Base-by-base conservation (phyloP, 2,888 invertebrate genomes). In the Ichneumoninae sp. region DNA sequence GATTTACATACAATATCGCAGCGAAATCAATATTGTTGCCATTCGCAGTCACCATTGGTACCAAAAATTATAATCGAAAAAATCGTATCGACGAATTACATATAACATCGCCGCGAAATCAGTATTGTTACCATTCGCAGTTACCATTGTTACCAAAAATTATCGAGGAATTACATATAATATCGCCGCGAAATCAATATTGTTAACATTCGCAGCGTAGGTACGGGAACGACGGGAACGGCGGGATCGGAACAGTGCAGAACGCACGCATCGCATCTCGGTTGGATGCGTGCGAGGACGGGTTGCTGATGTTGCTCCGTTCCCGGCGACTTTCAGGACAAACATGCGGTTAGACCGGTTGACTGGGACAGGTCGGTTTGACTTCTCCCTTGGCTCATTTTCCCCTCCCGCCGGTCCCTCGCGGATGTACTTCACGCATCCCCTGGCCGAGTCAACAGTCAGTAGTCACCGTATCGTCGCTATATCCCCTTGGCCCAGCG, bases 261-360 rank as follows among this genome's bases (percentile, higher is more conserved):
- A 33, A 33, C 22, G 16, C n/a, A 7, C 30, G 30, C 10, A 44
- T 66, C 66, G n/a, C 26, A 52, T 52, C 52, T n/a, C 52, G n/a
- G 76, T 76, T 52, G 52, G 66, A 36, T 54, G 66, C 52, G 10
- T n/a, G 66, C 84, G 86, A 87, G 10, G 90, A 89, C 88, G 89
- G 88, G 89, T 87, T 87, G 87, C 88, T 89, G 85, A 88, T 79
- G 62, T 16, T 77, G 77, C 44, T 19, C 65, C 60, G 52, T 78
- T 76, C 78, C 60, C 62, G 62, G 88, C 88, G 89, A 89, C 90
- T 89, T 86, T 83, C 86, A 79, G 83, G 88, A 88, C 89, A 92
- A 91, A 88, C 91, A 92, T 91, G 92, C 88, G 92, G 92, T 92
- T 88, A 90, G 88, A 92, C 92, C 92, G 92, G 92, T 92, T 90